These are phyloP conservation scores for Harpegnathos saltator DNA, from an alignment of 1,140 invertebrate genomes.

Conservation along the genomic window DNA sequence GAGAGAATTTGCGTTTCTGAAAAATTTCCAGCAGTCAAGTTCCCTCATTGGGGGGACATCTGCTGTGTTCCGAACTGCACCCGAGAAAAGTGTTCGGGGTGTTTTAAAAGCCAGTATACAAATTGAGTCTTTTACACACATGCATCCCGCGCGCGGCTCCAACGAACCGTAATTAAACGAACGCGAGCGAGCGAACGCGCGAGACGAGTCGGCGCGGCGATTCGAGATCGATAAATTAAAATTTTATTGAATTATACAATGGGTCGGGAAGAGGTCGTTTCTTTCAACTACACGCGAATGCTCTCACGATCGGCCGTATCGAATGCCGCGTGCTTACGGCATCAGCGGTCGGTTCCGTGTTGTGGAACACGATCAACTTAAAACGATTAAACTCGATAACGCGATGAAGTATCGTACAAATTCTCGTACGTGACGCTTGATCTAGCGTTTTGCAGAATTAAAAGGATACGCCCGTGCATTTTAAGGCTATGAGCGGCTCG, in stretches of 20 bases:
- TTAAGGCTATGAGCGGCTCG: too few relatives aligned
- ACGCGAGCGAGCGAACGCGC: neutral
- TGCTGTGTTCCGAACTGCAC: too few relatives aligned
- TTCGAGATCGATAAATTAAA: constrained; percentile 67
- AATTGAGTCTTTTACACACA: neutral
- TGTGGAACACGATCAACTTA: neutral
- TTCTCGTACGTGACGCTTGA: too few relatives aligned
- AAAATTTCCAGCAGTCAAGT: too few relatives aligned
- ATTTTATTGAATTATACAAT: constrained; percentile 77
- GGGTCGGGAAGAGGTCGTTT: constrained; percentile 54
- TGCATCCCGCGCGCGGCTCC: constrained; percentile 39
- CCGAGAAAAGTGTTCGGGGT: too few relatives aligned
- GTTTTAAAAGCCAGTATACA: too few relatives aligned
- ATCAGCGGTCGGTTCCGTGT: neutral
- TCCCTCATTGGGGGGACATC: too few relatives aligned
- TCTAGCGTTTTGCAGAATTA: too few relatives aligned
- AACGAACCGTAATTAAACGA: constrained; percentile 61
- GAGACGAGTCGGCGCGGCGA: constrained; percentile 6
- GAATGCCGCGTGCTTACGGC: neutral
- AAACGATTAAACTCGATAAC: constrained; percentile 3
- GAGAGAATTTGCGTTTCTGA: too few relatives aligned
- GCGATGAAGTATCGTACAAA: neutral
- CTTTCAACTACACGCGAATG: constrained; percentile 71
- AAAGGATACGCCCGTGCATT: too few relatives aligned
- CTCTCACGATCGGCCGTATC: constrained; percentile 64